A percentile compares a stretch with the other conserved stretches of the same genome.
Evolutionary conservation across 2,888 invertebrate species (phyloP).

Genomic region (Heliothis peltigera): DNA sequence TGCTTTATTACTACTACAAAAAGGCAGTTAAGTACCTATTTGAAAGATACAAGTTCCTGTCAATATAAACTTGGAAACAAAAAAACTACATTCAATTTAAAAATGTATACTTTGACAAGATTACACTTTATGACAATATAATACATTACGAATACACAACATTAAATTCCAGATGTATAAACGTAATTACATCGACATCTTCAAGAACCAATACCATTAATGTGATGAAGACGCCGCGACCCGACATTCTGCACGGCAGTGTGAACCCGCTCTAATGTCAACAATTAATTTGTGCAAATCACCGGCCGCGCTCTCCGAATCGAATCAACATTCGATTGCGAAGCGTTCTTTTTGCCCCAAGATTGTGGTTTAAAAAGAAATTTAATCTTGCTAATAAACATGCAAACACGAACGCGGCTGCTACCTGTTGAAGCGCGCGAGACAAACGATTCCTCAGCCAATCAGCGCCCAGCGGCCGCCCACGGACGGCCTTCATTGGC

Average conservation of each 20-base stretch:
- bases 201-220: conserved; percentile 31
- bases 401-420: conserved; percentile 86
- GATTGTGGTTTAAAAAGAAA: conserved; percentile 86
- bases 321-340: conserved; percentile 77
- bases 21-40: too few species aligned
- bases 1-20: too few species aligned
- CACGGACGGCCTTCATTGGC: conserved; percentile 83
- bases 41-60: too few species aligned
- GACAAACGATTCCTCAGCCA: conserved; percentile 82
- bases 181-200: conserved; percentile 14
- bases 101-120: background rate
- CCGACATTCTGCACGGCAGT: conserved; percentile 20
- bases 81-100: background rate
- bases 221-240: conserved; percentile 18
- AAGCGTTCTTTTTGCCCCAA: conserved; percentile 77
- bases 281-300: conserved; percentile 65
- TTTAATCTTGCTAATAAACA: conserved; percentile 89
- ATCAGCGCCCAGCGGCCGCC: conserved; percentile 84
- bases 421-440: conserved; percentile 89
- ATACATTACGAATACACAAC: background rate
- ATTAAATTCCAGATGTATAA: background rate
- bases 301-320: conserved; percentile 68
- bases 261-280: conserved; percentile 52
- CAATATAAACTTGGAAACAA: too few species aligned
- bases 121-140: background rate